A percentile compares a stretch with the other conserved stretches of the same genome.
These are phyloP conservation scores for Semaprochilodus insignis DNA, from an alignment of 2,797 vertebrate species.

Conservation along the genomic window DNA sequence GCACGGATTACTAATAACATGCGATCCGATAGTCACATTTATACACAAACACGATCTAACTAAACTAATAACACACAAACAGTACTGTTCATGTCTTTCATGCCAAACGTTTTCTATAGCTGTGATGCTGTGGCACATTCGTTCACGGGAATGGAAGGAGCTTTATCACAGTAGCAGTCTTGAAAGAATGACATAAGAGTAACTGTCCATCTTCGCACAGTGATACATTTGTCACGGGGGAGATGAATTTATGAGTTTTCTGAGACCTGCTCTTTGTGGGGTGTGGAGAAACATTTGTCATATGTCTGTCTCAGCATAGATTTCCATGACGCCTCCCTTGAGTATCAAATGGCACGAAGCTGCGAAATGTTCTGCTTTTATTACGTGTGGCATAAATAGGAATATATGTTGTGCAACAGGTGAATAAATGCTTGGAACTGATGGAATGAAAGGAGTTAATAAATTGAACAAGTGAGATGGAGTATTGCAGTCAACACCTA, in stretches of 20 bases:
- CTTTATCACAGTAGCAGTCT: not conserved
- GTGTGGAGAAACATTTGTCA: constrained; percentile 4
- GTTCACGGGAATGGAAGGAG: not conserved
- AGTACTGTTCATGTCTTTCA: too few species aligned
- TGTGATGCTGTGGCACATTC: not conserved
- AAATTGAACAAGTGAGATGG: not conserved
- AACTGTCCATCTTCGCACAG: not conserved
- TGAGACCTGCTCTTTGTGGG: not conserved
- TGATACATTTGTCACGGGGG: not conserved
- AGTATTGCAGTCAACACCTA: not conserved
- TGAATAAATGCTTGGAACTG: not conserved
- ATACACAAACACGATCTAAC: too few species aligned
- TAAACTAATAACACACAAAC: too few species aligned
- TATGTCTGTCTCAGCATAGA: not conserved
- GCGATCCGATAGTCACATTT: too few species aligned
- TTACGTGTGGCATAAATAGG: not conserved
- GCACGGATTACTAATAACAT: too few species aligned
- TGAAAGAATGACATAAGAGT: not conserved
- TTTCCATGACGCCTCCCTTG: not conserved
- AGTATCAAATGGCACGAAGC: not conserved
- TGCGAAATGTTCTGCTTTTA: not conserved
- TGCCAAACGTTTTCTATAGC: too few species aligned
- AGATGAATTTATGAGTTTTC: not conserved
- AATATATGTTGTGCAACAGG: not conserved
- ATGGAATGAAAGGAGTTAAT: not conserved